A percentile compares a stretch with the other conserved stretches of the same genome.
Conservation (phyloP, 2,113 vertebrate species). For the Gorsachius goisagi region DNA sequence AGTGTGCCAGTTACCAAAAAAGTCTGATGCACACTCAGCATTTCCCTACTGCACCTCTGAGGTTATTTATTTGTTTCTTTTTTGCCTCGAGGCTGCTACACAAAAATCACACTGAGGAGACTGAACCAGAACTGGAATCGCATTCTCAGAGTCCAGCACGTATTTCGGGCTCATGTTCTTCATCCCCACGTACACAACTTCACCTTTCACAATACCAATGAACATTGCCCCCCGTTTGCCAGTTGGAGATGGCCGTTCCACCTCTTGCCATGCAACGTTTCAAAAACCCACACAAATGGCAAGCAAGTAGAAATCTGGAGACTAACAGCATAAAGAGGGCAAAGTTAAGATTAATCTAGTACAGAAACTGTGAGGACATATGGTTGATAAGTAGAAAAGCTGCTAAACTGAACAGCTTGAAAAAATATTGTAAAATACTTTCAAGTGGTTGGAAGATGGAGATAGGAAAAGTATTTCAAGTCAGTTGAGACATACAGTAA, state of each 20-base stretch:
- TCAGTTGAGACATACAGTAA: background rate
- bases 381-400: background rate
- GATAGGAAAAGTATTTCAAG: background rate
- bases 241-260: background rate
- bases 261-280: background rate
- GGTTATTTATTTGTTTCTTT: background rate
- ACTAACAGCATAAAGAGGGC: background rate
- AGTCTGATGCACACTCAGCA: background rate
- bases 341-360: background rate
- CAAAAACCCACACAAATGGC: background rate
- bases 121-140: background rate
- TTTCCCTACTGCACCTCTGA: background rate
- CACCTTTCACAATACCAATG: background rate
- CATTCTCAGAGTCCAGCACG: background rate
- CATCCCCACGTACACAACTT: background rate
- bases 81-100: background rate
- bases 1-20: background rate
- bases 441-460: background rate
- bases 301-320: background rate
- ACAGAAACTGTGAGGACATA: background rate
- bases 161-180: background rate
- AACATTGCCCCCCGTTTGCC: fast-evolving
- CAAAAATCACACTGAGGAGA: background rate
- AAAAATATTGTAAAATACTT: background rate
- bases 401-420: background rate